Evolutionary conservation across 2,113 vertebrate species (phyloP), one percentile per base, ranked within the genome.

Genomic region (Pseudorectes ferrugineus): DNA sequence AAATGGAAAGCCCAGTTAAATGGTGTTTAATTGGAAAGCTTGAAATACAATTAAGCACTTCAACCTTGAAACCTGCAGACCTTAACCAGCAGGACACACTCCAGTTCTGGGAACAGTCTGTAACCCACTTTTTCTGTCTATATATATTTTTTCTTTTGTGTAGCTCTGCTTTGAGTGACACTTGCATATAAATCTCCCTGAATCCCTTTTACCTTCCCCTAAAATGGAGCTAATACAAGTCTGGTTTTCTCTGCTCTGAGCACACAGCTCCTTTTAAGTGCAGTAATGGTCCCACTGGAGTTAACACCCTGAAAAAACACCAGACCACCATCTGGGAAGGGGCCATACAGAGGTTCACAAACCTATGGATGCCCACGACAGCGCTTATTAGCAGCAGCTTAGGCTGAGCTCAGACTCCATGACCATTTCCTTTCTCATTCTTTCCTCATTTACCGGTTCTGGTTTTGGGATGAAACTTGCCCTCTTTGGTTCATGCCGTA

Each of bases 301-400:
- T 48, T 21, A 51, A 33, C n/a, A 38, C 20, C 18, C 66, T 12
- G 35, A 40, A 20, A 65, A 79, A 67, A 40, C 7, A 0, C 15
- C 76, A 54, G 67, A 14, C 5, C 42, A 29, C 6, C 12, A 2
- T 52, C 48, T 48, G 48, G 63, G 43, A 86, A 52, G 29, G 59
- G 63, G 22, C 33, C 42, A 29, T 11, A 10, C 8, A 24, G 43
- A 14, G 12, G 3, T 12, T 35, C 42, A 33, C 20, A 33, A 11
- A n/a, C 11, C 2, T 0, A 1, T 0, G 2, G 31, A 12, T 31
- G 24, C 35, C 49, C 49, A 9, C 0, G 0, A 15, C 49, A 57
- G 66, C 0, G 0, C 33, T 74, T 23, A 12, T 54, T n/a, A 40
- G 22, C 54, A 63, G n/a, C 79, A 79, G 18, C 20, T 48, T 23